Percentiles rank a stretch among this genome's conserved stretches.
Conservation (phyloP, 2,113 vertebrate genomes). For the Carettochelys insculpta region DNA sequence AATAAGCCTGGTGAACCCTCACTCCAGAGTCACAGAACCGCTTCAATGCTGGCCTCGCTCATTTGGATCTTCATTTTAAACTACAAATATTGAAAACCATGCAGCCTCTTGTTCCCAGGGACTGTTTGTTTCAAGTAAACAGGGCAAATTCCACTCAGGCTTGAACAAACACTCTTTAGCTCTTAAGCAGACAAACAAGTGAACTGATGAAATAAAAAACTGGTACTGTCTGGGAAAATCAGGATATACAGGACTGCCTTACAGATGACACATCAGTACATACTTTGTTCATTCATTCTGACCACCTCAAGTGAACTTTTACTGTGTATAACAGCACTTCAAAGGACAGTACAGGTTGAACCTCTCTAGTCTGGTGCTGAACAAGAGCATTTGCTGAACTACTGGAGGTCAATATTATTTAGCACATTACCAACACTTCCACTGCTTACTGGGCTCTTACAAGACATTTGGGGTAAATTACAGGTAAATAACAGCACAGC, state of each 20-base stretch:
- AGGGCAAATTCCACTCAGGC: not conserved
- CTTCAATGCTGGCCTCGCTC: not conserved
- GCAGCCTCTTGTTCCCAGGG: not conserved
- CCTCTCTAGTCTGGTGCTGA: too few species aligned
- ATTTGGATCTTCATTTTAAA: not conserved
- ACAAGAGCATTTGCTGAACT: too few species aligned
- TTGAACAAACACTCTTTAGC: not conserved
- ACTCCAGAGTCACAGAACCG: not conserved
- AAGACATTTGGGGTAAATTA: too few species aligned
- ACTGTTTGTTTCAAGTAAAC: not conserved
- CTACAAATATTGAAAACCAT: not conserved
- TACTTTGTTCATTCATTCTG: not conserved
- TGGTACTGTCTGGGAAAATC: not conserved
- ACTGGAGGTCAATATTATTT: too few species aligned
- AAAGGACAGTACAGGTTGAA: not conserved
- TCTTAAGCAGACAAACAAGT: not conserved
- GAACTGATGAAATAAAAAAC: not conserved
- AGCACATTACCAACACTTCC: too few species aligned
- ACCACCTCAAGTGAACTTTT: not conserved
- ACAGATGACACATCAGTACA: rapidly evolving
- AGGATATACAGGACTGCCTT: not conserved
- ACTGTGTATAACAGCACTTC: not conserved
- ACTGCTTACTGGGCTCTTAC: too few species aligned
- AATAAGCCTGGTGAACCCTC: not conserved
- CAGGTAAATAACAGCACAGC: too few species aligned